Conservation (phyloP, 2,888 invertebrate species). For the Sympetrum striolatum region DNA sequence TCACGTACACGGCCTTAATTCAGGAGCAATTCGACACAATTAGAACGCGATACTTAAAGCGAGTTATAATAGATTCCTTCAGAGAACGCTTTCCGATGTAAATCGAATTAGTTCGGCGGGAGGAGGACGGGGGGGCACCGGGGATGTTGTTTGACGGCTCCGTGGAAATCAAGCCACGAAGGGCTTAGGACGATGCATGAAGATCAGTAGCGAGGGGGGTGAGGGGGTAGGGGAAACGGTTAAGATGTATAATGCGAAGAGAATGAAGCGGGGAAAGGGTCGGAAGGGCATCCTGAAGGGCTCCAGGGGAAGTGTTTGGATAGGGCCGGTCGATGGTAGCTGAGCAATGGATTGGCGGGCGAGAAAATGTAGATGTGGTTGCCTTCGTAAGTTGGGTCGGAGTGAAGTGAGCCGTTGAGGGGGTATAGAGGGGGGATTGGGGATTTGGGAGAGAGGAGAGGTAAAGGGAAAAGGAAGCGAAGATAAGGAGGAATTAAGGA, state of each 20-base stretch:
- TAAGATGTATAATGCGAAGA: neutral
- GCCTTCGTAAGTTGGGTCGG: too few relatives aligned
- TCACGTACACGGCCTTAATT: too few relatives aligned
- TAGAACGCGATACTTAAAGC: neutral
- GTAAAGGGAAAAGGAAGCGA: neutral
- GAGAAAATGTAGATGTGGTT: neutral
- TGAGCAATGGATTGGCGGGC: neutral
- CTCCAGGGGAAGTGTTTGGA: neutral
- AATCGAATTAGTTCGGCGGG: neutral
- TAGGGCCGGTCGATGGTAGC: neutral
- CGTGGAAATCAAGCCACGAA: neutral
- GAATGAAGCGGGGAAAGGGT: neutral
- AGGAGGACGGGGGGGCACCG: neutral
- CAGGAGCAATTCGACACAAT: too few relatives aligned
- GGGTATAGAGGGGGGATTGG: too few relatives aligned
- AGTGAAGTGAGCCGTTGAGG: too few relatives aligned
- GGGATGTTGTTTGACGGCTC: neutral
- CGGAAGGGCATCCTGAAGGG: too few relatives aligned
- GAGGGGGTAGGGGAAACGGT: neutral
- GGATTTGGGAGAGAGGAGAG: neutral
- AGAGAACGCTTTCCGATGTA: neutral
- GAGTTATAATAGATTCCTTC: neutral
- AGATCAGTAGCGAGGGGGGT: neutral
- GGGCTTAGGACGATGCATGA: neutral
- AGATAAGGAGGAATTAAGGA: neutral